Percentiles rank a stretch among this genome's conserved stretches.
These are phyloP conservation scores for Microtus ochrogaster DNA, from an alignment of 2,113 vertebrate genomes.

Conservation along the genomic window DNA sequence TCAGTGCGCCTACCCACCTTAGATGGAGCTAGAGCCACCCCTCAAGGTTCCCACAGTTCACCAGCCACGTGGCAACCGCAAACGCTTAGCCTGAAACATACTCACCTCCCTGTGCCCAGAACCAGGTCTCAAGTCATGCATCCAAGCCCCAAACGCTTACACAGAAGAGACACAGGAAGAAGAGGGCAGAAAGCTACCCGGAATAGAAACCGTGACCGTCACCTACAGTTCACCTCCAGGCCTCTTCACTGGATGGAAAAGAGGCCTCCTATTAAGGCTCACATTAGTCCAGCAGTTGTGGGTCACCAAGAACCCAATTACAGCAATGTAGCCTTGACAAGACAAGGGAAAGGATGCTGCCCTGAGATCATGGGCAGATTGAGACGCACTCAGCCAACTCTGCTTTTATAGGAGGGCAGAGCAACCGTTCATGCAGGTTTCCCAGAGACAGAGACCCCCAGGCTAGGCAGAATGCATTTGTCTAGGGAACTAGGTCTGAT, in stretches of 20 bases:
- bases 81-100: neutral
- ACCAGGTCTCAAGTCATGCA: rapidly evolving
- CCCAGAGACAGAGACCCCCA: neutral
- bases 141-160: rapidly evolving
- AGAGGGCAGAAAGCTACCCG: rapidly evolving
- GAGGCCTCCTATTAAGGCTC: neutral
- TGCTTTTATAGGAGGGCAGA: rapidly evolving
- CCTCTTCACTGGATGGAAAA: constrained; percentile 9
- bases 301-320: constrained; percentile 27
- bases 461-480: rapidly evolving
- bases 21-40: no score
- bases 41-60: neutral
- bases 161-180: rapidly evolving
- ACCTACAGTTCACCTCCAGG: neutral
- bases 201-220: neutral
- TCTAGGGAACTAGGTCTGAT: neutral
- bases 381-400: rapidly evolving
- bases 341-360: neutral
- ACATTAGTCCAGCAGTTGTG: neutral
- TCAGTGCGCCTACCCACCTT: neutral
- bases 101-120: neutral
- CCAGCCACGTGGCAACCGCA: rapidly evolving
- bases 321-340: rapidly evolving
- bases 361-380: rapidly evolving
- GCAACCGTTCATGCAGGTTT: neutral